Percentiles rank a stretch among this genome's conserved stretches.
These are phyloP conservation scores for Torymus tubicola DNA, from an alignment of 2,888 invertebrate genomes.

Conservation along the genomic window DNA sequence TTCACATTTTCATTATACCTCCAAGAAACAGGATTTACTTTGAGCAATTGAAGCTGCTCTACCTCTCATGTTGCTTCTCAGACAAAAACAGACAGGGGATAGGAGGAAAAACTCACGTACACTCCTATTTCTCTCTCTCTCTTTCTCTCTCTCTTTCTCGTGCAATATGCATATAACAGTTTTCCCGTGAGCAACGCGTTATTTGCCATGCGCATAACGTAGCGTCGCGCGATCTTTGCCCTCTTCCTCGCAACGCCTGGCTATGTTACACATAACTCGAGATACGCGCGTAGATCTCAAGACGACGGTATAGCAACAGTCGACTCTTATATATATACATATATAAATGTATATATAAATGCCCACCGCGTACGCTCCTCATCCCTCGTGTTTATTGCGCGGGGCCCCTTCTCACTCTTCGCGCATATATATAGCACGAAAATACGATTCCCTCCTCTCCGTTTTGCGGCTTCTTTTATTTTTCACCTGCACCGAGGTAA, in stretches of 20 bases:
- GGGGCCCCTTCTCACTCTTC: too few species aligned
- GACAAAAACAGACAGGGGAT: too few species aligned
- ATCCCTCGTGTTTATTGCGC: constrained; percentile 21
- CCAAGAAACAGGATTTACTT: too few species aligned
- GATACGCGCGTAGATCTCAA: constrained; percentile 30
- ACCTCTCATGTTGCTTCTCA: too few species aligned
- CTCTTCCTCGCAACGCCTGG: not conserved
- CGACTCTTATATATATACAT: too few species aligned
- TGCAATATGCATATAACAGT: not conserved
- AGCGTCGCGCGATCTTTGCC: not conserved
- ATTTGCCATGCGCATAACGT: constrained; percentile 36
- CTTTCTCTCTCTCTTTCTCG: too few species aligned
- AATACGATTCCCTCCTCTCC: not conserved
- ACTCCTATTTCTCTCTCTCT: too few species aligned
- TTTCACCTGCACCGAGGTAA: not conserved
- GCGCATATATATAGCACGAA: not conserved
- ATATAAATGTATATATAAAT: constrained; percentile 28
- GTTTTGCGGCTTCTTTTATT: not conserved
- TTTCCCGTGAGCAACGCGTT: not conserved
- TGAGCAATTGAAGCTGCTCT: too few species aligned
- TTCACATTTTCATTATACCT: too few species aligned
- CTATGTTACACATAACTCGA: constrained; percentile 9
- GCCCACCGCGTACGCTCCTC: constrained; percentile 9
- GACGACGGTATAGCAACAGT: too few species aligned
- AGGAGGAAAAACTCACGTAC: too few species aligned